These are phyloP conservation scores for Ornithoptera alexandrae DNA, from an alignment of 2,888 invertebrate species.

Conservation along the genomic window DNA sequence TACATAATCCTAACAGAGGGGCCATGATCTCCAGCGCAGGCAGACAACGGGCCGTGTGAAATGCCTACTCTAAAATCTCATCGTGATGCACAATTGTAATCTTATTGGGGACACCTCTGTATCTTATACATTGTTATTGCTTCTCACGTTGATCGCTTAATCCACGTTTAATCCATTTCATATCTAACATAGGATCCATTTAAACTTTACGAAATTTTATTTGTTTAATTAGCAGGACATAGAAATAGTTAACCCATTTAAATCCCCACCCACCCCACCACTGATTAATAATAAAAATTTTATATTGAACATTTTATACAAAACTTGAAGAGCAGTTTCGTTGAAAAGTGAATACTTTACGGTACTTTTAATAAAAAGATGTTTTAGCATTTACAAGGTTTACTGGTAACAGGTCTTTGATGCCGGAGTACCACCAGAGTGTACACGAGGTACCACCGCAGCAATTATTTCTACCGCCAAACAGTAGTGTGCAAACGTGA, in stretches of 20 bases:
- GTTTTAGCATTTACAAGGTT: background rate
- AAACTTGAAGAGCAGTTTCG: background rate
- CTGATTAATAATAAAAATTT: background rate
- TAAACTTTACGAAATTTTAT: too few relatives aligned
- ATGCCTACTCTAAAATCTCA: slow-evolving; percentile 51
- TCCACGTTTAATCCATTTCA: slow-evolving; percentile 13
- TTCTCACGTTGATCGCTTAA: slow-evolving; percentile 12
- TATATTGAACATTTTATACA: background rate
- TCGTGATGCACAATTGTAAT: slow-evolving; percentile 47
- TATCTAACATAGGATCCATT: background rate
- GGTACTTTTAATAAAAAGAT: background rate
- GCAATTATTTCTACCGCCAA: too few relatives aligned
- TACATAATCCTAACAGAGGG: slow-evolving; percentile 62
- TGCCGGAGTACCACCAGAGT: too few relatives aligned
- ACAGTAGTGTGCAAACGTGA: too few relatives aligned
- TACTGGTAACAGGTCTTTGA: too few relatives aligned
- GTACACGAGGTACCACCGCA: too few relatives aligned
- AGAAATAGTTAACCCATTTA: too few relatives aligned
- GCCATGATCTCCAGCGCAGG: slow-evolving; percentile 66
- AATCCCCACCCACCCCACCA: too few relatives aligned
- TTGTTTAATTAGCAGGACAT: too few relatives aligned
- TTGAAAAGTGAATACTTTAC: background rate
- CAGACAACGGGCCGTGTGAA: slow-evolving; percentile 48
- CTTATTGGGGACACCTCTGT: slow-evolving; percentile 41
- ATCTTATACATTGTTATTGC: slow-evolving; percentile 23